Evolutionary conservation across 2,113 vertebrate genomes (phyloP).

Genomic region (Notarius quadriscutis): DNA sequence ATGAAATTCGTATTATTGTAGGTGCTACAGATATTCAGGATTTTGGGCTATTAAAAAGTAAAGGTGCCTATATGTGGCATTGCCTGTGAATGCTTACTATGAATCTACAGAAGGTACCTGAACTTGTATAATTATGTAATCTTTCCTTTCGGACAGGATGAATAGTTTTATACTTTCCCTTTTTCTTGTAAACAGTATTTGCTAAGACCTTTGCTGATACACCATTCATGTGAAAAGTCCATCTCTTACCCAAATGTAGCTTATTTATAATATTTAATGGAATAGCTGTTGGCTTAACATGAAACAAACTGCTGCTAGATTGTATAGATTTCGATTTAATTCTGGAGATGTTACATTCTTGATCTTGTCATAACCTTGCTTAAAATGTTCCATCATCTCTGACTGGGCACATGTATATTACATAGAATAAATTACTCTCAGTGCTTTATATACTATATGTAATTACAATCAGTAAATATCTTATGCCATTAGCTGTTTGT

Average conservation of each 20-base stretch:
- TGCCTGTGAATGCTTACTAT: not conserved
- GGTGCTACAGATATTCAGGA: not conserved
- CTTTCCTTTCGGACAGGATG: not conserved
- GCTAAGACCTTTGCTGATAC: not conserved
- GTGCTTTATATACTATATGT: not conserved
- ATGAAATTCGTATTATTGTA: not conserved
- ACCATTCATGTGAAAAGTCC: not conserved
- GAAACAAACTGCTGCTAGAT: constrained; percentile 30
- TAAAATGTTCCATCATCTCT: not conserved
- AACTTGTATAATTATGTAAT: not conserved
- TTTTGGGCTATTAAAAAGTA: not conserved
- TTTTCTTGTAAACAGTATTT: not conserved
- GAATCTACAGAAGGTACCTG: not conserved
- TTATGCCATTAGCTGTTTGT: constrained; percentile 1
- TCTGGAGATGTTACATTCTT: not conserved
- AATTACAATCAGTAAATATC: not conserved
- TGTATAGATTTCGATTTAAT: not conserved
- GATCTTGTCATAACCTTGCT: not conserved
- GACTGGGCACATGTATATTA: not conserved
- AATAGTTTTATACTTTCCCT: constrained; percentile 8
- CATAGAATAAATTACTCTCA: not conserved
- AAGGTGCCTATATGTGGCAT: not conserved
- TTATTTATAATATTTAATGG: not conserved
- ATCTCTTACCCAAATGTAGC: not conserved
- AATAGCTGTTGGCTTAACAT: constrained; percentile 4